Conservation (phyloP, 2,888 invertebrate genomes). For the Pachycephus smyrnensis region DNA sequence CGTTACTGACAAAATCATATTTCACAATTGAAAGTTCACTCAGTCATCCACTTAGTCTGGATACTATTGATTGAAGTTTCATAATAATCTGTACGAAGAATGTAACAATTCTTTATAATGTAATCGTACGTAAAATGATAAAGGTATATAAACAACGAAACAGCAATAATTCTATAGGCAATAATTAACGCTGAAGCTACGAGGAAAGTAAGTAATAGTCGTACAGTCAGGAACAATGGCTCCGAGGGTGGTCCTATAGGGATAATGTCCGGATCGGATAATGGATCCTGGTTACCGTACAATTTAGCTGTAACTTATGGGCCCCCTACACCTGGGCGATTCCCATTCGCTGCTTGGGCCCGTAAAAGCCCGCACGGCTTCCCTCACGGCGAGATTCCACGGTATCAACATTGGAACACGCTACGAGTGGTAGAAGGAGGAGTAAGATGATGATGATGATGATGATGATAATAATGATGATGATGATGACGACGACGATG, state of each 20-base stretch:
- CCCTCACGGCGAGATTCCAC: background rate
- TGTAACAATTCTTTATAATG: background rate
- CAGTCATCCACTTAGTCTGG: background rate
- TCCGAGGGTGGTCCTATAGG: slow-evolving; percentile 31
- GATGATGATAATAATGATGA: background rate
- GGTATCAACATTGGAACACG: background rate
- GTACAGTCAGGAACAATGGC: slow-evolving; percentile 31
- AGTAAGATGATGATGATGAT: background rate
- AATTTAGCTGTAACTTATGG: slow-evolving; percentile 46
- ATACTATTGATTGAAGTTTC: background rate
- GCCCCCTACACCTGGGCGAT: slow-evolving; percentile 19
- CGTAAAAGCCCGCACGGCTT: background rate
- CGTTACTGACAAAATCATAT: no score
- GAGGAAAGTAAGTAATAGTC: slow-evolving; percentile 29
- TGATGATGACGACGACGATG: background rate
- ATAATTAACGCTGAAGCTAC: slow-evolving; percentile 8
- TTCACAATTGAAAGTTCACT: background rate
- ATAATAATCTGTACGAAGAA: background rate
- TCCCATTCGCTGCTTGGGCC: slow-evolving; percentile 6
- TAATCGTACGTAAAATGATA: background rate
- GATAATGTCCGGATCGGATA: slow-evolving; percentile 34
- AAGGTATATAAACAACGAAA: background rate
- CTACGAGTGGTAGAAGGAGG: background rate
- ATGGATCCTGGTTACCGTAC: slow-evolving; percentile 44
- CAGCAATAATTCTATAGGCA: background rate